Conservation (phyloP, 2,113 vertebrate species). For the zebrafish (Danio rerio) region DNA sequence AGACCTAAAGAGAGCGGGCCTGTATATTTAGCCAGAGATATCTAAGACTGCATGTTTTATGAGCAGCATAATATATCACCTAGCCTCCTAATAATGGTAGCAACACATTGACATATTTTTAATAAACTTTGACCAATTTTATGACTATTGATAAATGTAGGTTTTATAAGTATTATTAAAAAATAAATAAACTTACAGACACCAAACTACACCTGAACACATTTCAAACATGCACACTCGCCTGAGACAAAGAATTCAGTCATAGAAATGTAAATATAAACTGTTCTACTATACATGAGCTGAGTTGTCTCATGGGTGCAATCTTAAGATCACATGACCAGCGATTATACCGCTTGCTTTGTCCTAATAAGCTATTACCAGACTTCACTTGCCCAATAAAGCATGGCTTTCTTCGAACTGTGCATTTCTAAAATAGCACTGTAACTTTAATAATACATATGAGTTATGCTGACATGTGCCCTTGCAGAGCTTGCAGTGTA, state of each 20-base stretch:
- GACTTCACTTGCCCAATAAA: background rate
- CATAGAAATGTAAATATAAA: background rate
- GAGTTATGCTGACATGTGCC: background rate
- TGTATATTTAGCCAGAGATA: conserved; percentile 46
- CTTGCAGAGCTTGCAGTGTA: background rate
- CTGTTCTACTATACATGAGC: background rate
- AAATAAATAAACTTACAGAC: no score
- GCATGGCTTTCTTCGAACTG: background rate
- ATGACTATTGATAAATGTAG: no score
- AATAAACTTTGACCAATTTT: no score
- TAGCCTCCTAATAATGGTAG: background rate
- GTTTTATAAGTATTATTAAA: background rate
- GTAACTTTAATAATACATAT: background rate
- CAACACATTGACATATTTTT: no score
- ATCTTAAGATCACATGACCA: background rate
- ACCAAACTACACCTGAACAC: no score
- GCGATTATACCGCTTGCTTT: background rate
- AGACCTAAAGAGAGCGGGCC: background rate
- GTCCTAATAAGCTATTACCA: background rate
- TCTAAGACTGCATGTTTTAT: background rate
- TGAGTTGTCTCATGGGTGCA: background rate
- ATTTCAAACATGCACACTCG: no score
- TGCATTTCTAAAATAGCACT: background rate
- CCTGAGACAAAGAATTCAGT: background rate
- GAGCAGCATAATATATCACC: background rate